Conservation (phyloP, 2,113 vertebrate genomes). For the Taurulus bubalis region DNA sequence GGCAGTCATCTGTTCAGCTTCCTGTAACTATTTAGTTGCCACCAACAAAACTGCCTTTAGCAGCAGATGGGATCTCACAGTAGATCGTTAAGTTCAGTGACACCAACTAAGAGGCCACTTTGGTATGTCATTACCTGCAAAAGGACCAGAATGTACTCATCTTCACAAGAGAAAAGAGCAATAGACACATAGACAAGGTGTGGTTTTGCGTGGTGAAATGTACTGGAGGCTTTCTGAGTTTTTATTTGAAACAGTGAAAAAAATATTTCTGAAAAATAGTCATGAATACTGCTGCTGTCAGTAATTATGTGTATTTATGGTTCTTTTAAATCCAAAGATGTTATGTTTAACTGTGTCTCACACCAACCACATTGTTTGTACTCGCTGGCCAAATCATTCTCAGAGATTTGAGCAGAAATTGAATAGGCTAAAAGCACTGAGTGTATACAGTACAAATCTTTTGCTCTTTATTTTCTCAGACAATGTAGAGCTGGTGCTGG, state of each 20-base stretch:
- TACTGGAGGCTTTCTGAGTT: background rate
- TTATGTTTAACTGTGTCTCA: background rate
- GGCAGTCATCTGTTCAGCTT: slow-evolving; percentile 5
- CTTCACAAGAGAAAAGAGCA: slow-evolving; percentile 9
- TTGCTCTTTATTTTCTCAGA: slow-evolving; percentile 63
- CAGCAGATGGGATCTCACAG: background rate
- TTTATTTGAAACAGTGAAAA: background rate
- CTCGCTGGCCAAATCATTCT: slow-evolving; percentile 1
- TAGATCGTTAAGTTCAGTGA: slow-evolving; percentile 26
- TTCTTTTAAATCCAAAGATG: background rate
- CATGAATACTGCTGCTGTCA: background rate
- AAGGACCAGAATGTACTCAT: slow-evolving; percentile 21
- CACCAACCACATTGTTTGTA: background rate
- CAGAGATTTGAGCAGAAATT: background rate
- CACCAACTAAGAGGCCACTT: slow-evolving; percentile 9
- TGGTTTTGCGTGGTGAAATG: background rate
- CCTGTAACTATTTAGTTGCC: slow-evolving; percentile 25
- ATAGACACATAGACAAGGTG: background rate
- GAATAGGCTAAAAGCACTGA: background rate
- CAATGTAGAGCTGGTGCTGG: slow-evolving; percentile 67
- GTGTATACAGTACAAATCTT: background rate
- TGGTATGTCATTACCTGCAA: slow-evolving; percentile 28
- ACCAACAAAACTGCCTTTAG: slow-evolving; percentile 15
- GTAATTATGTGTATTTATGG: background rate
- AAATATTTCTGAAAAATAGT: background rate